A percentile compares a stretch with the other conserved stretches of the same genome.
Evolutionary conservation across 2,113 vertebrate genomes (phyloP).

Genomic region (Sinocyclocheilus rhinocerous): DNA sequence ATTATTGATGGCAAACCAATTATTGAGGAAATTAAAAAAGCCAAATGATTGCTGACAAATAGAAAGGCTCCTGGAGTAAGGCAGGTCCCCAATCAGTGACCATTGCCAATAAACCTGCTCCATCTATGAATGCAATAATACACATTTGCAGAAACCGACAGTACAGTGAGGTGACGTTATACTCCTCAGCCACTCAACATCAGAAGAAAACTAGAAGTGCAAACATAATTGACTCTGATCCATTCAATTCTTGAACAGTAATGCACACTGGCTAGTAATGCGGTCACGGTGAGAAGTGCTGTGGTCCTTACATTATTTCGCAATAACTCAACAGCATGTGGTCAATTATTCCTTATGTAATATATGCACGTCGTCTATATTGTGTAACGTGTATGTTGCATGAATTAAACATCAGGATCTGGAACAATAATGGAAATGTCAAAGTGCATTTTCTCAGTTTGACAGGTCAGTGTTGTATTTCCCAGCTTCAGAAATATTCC

Average conservation of each 20-base stretch:
- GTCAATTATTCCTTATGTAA: not conserved
- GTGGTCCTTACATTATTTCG: not conserved
- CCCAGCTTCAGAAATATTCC: too few relatives aligned
- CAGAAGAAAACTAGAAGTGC: not conserved
- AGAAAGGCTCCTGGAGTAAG: not conserved
- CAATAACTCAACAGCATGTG: not conserved
- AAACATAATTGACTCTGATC: not conserved
- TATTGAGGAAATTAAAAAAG: not conserved
- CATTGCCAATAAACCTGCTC: too few relatives aligned
- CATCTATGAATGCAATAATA: too few relatives aligned
- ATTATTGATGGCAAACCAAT: not conserved
- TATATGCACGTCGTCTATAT: not conserved
- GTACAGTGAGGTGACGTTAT: too few relatives aligned
- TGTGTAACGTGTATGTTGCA: not conserved
- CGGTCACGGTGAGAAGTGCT: not conserved
- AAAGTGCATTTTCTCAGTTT: not conserved
- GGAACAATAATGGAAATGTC: not conserved
- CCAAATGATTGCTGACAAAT: not conserved
- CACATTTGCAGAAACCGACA: too few relatives aligned
- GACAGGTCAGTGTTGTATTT: too few relatives aligned
- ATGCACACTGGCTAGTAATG: not conserved
- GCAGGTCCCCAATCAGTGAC: too few relatives aligned
- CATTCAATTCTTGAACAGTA: not conserved
- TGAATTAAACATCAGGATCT: not conserved
- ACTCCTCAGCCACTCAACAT: not conserved